Base-by-base conservation (phyloP, 2,888 invertebrate species). In the Cephus pygmeus region DNA sequence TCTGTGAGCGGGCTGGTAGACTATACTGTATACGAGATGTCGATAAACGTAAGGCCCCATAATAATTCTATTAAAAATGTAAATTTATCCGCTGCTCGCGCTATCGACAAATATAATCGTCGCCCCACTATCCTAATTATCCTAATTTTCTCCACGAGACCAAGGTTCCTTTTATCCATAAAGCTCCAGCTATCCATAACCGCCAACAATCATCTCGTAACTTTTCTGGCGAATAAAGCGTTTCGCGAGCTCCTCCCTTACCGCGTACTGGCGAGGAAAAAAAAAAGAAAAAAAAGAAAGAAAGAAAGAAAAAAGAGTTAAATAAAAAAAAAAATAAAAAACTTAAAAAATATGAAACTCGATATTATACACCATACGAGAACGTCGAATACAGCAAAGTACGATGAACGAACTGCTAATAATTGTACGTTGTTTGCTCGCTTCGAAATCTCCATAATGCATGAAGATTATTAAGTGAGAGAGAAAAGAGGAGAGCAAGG, bases 11-110 rank as follows among this genome's bases (percentile, higher is more conserved):
- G 40, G 12, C 6, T 40, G 40, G 23, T 40, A 23, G 40, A 31
- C 31, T 40, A 23, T 40, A 1, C 23, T 40, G 23, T 40, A 40
- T 40, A 40, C 23, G 40, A 40, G 40, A 40, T 40, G 40, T 40
- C 15, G 40, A 40, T 40, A 40, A 40, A 40, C 6, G 40, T 40
- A 23, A 40, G 79, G 78, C 81, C 85, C 84, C 86, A 85, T 87
- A 86, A 86, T 85, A 86, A 87, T 87, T 87, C 87, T 86, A 87
- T 87, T 86, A 87, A 87, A 84, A 85, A 87, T 87, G 87, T 85
- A 87, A 86, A 87, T 87, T 40, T 82, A 85, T 80, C 81, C 79
- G 78, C 83, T 81, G 82, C 83, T 85, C 79, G 76, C 77, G 80
- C 76, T 84, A 83, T 84, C 84, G 83, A 83, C 84, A 84, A 84